Evolutionary conservation across 2,888 invertebrate genomes (phyloP).

Genomic region (Sacculina carcini): DNA sequence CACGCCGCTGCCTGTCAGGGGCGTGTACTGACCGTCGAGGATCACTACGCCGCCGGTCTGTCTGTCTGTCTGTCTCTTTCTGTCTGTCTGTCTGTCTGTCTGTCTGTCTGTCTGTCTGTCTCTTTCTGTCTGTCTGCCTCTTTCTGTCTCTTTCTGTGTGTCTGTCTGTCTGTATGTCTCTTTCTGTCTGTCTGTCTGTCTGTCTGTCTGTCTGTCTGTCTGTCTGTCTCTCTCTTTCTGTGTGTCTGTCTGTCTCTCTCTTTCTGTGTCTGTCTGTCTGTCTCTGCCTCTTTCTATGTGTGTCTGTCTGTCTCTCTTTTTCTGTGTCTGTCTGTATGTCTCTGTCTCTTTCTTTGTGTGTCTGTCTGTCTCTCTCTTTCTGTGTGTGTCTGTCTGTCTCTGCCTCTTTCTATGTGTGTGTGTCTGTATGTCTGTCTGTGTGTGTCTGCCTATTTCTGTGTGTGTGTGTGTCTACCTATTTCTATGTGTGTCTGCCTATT

Average conservation of each 20-base stretch:
- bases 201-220: neutral
- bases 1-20: slow-evolving; percentile 56
- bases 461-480: too few species aligned
- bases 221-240: neutral
- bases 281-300: too few species aligned
- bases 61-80: slow-evolving; percentile 8
- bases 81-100: neutral
- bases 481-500: too few species aligned
- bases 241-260: neutral
- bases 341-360: neutral
- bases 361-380: too few species aligned
- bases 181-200: too few species aligned
- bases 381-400: neutral
- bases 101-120: neutral
- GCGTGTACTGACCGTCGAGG: slow-evolving; percentile 71
- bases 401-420: too few species aligned
- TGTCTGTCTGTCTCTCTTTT: neutral
- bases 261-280: neutral
- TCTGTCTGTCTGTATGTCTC: too few species aligned
- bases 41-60: slow-evolving; percentile 73
- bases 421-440: too few species aligned
- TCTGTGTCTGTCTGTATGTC: neutral
- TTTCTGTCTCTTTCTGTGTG: too few species aligned
- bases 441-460: too few species aligned
- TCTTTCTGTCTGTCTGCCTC: too few species aligned